A percentile compares a stretch with the other conserved stretches of the same genome.
phyloP scores from a whole-genome alignment of 1,140 invertebrate genomes.

The Pseudomyrmex dendroicus region DNA sequence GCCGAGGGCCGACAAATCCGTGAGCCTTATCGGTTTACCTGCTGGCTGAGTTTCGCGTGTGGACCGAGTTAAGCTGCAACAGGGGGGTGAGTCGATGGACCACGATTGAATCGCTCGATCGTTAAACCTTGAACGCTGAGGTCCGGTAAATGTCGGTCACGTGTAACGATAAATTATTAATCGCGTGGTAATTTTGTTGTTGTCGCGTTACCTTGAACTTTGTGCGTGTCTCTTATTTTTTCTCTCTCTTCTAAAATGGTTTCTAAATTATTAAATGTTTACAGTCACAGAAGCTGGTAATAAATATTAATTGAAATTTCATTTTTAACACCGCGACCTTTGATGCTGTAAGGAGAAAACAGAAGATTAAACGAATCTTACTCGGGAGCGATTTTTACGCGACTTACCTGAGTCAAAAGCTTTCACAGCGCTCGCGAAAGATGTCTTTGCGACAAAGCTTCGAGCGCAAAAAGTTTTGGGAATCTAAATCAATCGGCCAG shows the following conservation, averaged over 20 bases:
- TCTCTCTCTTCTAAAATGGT: too few relatives aligned
- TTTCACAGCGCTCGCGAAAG: constrained; percentile 12
- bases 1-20: constrained; percentile 61
- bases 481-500: constrained; percentile 75
- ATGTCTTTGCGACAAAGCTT: constrained; percentile 30
- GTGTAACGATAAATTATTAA: constrained; percentile 21
- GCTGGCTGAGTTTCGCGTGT: constrained; percentile 58
- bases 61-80: constrained; percentile 57
- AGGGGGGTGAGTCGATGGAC: constrained; percentile 50
- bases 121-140: constrained; percentile 22
- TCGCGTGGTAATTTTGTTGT: not conserved
- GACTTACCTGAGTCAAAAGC: not conserved
- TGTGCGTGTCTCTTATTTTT: too few relatives aligned
- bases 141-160: constrained; percentile 7
- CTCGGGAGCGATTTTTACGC: constrained; percentile 5
- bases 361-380: not conserved
- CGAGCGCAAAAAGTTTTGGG: constrained; percentile 68
- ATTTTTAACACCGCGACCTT: constrained; percentile 13
- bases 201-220: constrained; percentile 11
- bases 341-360: not conserved
- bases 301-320: not conserved
- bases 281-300: not conserved
- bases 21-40: constrained; percentile 71
- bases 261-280: not conserved
- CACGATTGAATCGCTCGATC: constrained; percentile 44